phyloP scores from a whole-genome alignment of 2,113 vertebrate genomes.

The Myxocyprinus asiaticus region DNA sequence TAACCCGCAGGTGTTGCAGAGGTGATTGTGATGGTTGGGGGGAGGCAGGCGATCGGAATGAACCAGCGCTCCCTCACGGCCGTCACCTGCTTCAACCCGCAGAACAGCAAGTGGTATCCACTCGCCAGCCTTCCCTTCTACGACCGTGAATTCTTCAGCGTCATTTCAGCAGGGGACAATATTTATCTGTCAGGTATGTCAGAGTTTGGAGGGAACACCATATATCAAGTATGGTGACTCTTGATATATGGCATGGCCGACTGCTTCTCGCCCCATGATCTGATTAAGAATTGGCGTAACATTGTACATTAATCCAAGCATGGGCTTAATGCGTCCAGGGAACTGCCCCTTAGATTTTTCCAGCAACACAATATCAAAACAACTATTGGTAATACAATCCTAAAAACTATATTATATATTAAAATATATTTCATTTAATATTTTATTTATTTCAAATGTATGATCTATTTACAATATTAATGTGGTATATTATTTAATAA shows the following conservation, averaged over 20 bases:
- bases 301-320: conserved; percentile 1
- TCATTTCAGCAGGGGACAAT: conserved; percentile 97
- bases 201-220: neutral
- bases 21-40: conserved; percentile 96
- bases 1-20: conserved; percentile 87
- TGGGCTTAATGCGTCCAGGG: no score
- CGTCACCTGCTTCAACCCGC: conserved; percentile 96
- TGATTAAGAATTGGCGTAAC: neutral
- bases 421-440: no score
- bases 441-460: no score
- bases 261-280: neutral
- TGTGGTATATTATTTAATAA: no score
- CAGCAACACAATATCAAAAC: neutral
- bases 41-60: conserved; percentile 96
- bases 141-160: conserved; percentile 97
- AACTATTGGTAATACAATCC: no score
- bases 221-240: no score
- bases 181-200: conserved; percentile 95
- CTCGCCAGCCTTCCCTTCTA: conserved; percentile 97
- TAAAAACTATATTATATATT: no score
- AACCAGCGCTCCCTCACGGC: conserved; percentile 93
- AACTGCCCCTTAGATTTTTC: neutral
- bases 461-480: no score
- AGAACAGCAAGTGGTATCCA: conserved; percentile 98
- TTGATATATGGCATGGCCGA: no score